Evolutionary conservation across 2,113 vertebrate species (phyloP).

Genomic region (Clarias magur): DNA sequence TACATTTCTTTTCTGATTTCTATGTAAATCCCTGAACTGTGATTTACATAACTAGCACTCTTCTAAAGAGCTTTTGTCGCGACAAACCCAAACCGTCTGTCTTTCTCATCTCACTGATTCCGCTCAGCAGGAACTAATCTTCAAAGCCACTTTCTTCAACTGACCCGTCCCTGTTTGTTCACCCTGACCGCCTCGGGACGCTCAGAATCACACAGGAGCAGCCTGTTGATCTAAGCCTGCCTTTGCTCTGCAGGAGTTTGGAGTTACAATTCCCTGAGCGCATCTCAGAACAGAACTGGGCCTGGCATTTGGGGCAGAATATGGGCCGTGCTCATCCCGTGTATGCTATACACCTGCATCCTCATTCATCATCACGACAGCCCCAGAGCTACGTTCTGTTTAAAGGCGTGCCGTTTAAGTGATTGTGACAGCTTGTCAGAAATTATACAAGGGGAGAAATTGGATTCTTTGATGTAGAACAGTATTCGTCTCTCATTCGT

Average conservation of each 20-base stretch:
- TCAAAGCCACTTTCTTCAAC: conserved; percentile 5
- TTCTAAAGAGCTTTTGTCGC: background rate
- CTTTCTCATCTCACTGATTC: conserved; percentile 17
- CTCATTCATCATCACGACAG: background rate
- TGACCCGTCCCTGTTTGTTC: conserved; percentile 5
- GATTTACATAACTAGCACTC: background rate
- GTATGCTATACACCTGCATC: background rate
- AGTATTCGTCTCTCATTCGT: background rate
- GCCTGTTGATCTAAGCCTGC: conserved; percentile 2
- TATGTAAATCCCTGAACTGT: background rate
- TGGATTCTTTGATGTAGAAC: background rate
- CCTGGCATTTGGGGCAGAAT: conserved; percentile 30
- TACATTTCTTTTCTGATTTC: background rate
- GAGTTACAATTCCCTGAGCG: background rate
- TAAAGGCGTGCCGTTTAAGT: background rate
- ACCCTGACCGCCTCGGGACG: background rate
- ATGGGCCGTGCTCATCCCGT: background rate
- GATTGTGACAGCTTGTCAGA: background rate
- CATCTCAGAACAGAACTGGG: background rate
- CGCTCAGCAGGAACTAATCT: conserved; percentile 18
- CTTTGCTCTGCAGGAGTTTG: background rate
- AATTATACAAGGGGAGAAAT: background rate
- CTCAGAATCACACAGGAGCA: background rate
- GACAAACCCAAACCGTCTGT: background rate
- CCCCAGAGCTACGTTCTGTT: background rate